Base-by-base conservation (phyloP, 2,888 invertebrate genomes). In the Xanthostigma xanthostigma region DNA sequence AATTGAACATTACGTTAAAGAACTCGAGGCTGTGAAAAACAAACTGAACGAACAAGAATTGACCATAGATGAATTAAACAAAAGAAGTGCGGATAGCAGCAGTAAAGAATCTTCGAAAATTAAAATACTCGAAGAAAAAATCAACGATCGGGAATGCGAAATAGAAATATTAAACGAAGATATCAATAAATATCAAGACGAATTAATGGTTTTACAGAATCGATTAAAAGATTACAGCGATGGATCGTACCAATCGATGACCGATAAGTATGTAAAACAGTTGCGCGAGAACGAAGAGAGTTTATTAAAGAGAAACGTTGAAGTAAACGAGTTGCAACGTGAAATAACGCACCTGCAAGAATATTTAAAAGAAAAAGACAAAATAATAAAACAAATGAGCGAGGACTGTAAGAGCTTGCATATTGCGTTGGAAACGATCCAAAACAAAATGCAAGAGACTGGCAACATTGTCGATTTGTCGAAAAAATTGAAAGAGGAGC, bases 381-480 rank as follows among this genome's bases (percentile, higher is more conserved):
- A 68, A 51, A 65, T 73, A 0, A 72, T 74, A 1, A 72, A 73
- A 48, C 76, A 79, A 12, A 79, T 81, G 58, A 75, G 74, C 11
- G 66, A 67, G 17, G 72, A 75, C 48, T 74, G 69, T 46, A 75
- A 74, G 54, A 70, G 65, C 49, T 64, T 74, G 11, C 78, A 78
- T 33, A 68, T 70, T 5, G 73, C 71, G 55, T 57, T 74, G 39
- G 66, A 69, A 54, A 71, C 67, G 2, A 70, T 73, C 10, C 70
- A 72, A 50, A 66, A 59, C 48, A 74, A 73, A 56, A 66, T 72
- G 53, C 75, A 72, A 49, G 74, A 77, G 42, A 71, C 66, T 34
- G 74, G 68, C 8, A 78, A 79, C 53, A 70, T 76, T 50, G 71
- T 75, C 33, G 79, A 79, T 53, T 56, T 81, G 9, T 71, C 71